A percentile compares a stretch with the other conserved stretches of the same genome.
Conservation (phyloP, 2,113 vertebrate genomes). For the Sula dactylatra region DNA sequence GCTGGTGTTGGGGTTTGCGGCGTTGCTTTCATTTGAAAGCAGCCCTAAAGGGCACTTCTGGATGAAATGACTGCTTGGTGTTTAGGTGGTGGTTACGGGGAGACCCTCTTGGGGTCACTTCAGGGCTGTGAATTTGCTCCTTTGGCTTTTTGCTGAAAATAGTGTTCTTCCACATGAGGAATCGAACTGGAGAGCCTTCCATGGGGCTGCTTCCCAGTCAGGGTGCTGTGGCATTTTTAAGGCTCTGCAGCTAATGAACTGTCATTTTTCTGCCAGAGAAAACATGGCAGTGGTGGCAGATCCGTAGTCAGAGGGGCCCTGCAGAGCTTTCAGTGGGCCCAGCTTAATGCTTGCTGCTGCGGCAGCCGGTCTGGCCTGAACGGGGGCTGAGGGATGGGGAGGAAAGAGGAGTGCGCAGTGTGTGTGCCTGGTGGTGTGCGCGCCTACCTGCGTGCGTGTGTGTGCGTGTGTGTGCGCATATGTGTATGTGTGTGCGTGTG, state of each 20-base stretch:
- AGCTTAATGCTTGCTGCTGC: accelerated
- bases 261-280: neutral
- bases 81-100: neutral
- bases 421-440: neutral
- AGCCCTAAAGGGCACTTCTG: neutral
- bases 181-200: accelerated
- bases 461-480: no score
- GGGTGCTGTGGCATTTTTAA: accelerated
- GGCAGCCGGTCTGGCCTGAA: accelerated
- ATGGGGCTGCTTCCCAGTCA: accelerated
- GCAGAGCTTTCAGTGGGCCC: neutral
- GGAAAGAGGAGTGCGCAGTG: neutral
- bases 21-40: neutral
- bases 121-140: neutral
- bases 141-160: neutral
- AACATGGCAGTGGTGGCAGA: neutral
- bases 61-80: neutral
- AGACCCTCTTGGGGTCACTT: neutral
- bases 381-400: neutral
- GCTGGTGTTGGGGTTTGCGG: accelerated
- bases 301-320: accelerated
- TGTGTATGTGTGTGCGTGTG: neutral
- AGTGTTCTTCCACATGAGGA: accelerated
- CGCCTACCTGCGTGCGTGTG: neutral
- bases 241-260: neutral